Conservation (phyloP, 1,140 invertebrate genomes). For the Sitobion miscanthi region DNA sequence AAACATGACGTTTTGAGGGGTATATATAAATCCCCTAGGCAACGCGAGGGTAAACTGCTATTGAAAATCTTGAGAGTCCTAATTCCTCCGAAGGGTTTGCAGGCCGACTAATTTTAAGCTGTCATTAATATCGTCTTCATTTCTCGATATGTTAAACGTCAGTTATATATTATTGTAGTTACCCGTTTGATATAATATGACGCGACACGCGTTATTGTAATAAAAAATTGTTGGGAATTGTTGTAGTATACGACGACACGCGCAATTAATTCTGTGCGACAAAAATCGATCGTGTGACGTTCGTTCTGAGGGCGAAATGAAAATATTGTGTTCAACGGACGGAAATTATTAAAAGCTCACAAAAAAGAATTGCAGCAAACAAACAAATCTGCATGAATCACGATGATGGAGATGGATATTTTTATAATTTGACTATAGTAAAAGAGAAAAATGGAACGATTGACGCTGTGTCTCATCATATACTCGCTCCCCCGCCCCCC, state of each 20-base stretch:
- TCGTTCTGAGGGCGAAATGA: background rate
- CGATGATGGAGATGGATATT: background rate
- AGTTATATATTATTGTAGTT: background rate
- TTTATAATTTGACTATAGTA: background rate
- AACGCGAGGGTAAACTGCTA: background rate
- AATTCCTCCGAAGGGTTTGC: conserved; percentile 8
- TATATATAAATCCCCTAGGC: background rate
- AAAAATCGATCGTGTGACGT: background rate
- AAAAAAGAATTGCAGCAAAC: background rate
- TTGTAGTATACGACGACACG: background rate
- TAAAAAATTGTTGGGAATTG: background rate
- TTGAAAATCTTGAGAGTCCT: background rate
- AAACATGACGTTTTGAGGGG: conserved; percentile 20
- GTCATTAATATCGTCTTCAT: background rate
- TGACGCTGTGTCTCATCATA: background rate
- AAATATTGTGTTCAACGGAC: background rate
- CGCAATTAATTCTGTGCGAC: background rate
- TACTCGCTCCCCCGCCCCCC: background rate
- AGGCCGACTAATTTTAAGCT: conserved; percentile 4
- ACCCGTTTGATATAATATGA: background rate
- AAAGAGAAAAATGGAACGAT: background rate
- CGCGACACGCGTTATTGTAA: background rate
- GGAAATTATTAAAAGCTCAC: background rate
- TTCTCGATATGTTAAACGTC: background rate
- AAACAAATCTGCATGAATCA: background rate